Evolutionary conservation across 2,888 invertebrate genomes (phyloP), one percentile per base, ranked within the genome.

Genomic region (Drosophila trichaetosa): DNA sequence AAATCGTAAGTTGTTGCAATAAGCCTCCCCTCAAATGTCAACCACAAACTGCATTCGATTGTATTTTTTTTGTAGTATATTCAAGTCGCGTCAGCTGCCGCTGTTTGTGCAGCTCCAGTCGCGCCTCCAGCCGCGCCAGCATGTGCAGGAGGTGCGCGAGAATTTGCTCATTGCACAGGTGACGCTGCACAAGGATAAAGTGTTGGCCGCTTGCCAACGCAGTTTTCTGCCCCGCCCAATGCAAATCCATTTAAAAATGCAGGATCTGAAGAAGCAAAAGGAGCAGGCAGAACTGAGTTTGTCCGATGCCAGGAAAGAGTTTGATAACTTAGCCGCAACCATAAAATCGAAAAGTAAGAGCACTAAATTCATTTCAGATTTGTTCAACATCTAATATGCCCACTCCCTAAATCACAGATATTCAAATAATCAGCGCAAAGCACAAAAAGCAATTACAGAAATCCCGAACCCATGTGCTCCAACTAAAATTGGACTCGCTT

Each of bases 261-360:
- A 91, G 21, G 91, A 92, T 33, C 71, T 93, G 1, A 70, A 78
- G 4, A 86, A 89, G 49, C 60, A 79, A 11, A 87, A 90, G 49
- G 73, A 75, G 3, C 79, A 80, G 21, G 68, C 85, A 4, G 72
- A 83, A 8, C 60, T 66, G 13, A 68, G 66, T 4, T 67, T 87
- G 13, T 73, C 75, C 1, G 92, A 92, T 64, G 53, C 61, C 4
- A 83, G 78, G 42, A 81, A 81, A 27, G 87, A 91, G 54, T 89
- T 82, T 58, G 91, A 92, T n/a, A 63, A 46, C 10, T 66, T 91
- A 24, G 84, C 91, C 3, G 74, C 81, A 48, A 73, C 80, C 13
- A 89, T 92, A 4, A 92, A 92, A 77, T 79, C 83, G 0, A 93
- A 92, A 66, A 93, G 93, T 93, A 71, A 75, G 84, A 82, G 6